Conservation (phyloP, 2,797 vertebrate species). For the Dallia pectoralis region DNA sequence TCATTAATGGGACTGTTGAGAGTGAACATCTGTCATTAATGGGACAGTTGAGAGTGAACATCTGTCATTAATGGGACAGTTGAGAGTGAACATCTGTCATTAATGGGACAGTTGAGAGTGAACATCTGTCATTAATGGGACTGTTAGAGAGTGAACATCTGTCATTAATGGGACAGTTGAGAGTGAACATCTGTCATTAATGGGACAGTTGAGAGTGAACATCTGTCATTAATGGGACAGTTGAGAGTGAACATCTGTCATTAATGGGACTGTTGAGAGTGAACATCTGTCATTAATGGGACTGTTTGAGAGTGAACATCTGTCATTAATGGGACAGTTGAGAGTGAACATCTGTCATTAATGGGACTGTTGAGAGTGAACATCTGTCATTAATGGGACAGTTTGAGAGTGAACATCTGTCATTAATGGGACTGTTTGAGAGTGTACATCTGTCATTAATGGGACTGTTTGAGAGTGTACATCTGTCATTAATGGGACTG, state of each 20-base stretch:
- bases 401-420: conserved; percentile 25
- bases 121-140: no score
- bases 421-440: neutral
- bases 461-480: conserved; percentile 50
- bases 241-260: conserved; percentile 14
- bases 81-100: conserved; percentile 8
- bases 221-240: no score
- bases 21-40: conserved; percentile 6
- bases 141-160: conserved; percentile 49
- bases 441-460: no score
- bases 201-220: neutral
- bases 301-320: conserved; percentile 51
- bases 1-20: conserved; percentile 18
- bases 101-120: neutral
- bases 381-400: no score
- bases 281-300: no score
- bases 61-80: no score
- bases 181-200: conserved; percentile 6
- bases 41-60: neutral
- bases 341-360: conserved; percentile 8
- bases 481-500: neutral
- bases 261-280: neutral
- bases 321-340: conserved; percentile 12
- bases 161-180: conserved; percentile 18
- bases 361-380: neutral